Base-by-base conservation (phyloP, 1,140 invertebrate genomes). In the Cotesia glomerata region DNA sequence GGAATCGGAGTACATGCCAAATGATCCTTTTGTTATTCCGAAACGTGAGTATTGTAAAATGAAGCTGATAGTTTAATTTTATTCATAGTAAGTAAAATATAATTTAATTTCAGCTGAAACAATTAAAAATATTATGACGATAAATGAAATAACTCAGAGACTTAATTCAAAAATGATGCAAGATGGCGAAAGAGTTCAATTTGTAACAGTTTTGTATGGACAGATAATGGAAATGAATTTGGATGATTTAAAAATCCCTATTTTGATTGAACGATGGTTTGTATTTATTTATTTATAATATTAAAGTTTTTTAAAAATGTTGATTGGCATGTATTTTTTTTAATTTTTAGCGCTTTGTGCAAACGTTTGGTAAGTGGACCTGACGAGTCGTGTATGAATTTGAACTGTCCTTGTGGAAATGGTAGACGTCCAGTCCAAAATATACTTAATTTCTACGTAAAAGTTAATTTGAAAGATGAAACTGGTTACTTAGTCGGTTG, bases 101-200 rank as follows among this genome's bases (percentile, higher is more conserved):
- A 70, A 58, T 61, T 63, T 68, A 62, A 52, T 36, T 79, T n/a
- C 39, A 88, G 87, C 83, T 36, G 82, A 82, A 52, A 81, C 78
- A 9, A 87, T 89, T 9, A 86, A 77, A 0, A 85, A 76, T 4
- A 77, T 86, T 5, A 88, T 89, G 88, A 88, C 85, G 4, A 85
- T 88, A 18, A 69, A 82, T 11, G 76, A 86, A 62, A 85, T 89
- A n/a, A 81, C 82, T 4, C 69, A 82, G 14, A 84, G 77, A 74
- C 68, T 86, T 18, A 85, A 85, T 36, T 68, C 36, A 59, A 74
- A 72, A 8, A 5, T 18, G 5, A 65, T 9, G 5, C 36, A 39
- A 5, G 69, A 73, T 5, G 70, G 66, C 8, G 77, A 82, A 0
- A 81, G 81, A 74, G 70, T 85, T 26, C 84, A 86, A 68, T 85